Percentiles rank a stretch among this genome's conserved stretches.
These are phyloP conservation scores for Salarias fasciatus DNA, from an alignment of 2,797 vertebrate genomes.

Conservation along the genomic window DNA sequence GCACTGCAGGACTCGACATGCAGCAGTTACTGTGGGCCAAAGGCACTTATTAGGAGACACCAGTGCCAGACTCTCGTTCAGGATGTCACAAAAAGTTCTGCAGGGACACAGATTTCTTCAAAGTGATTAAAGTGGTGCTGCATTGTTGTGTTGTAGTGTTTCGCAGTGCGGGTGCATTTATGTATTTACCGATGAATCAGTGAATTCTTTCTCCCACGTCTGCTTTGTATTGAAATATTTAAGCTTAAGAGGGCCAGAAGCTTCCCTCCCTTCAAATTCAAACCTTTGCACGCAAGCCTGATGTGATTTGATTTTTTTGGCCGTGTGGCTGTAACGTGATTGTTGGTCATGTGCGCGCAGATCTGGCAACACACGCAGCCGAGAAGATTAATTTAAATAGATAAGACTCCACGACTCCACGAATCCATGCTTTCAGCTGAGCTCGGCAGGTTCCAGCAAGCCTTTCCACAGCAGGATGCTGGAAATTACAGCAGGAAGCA, in stretches of 20 bases:
- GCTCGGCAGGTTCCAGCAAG: slow-evolving; percentile 61
- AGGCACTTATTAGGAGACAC: background rate
- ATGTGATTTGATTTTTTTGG: background rate
- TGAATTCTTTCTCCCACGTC: background rate
- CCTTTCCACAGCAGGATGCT: slow-evolving; percentile 20
- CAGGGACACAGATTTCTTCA: too few species aligned
- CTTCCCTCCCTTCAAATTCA: slow-evolving; percentile 25
- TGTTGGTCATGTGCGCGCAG: slow-evolving; percentile 27
- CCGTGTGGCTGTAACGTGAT: slow-evolving; percentile 37
- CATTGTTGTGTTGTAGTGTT: slow-evolving; percentile 14
- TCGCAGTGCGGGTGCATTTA: slow-evolving; percentile 22
- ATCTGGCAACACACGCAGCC: slow-evolving; percentile 32
- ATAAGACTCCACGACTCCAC: slow-evolving; percentile 51
- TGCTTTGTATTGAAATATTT: slow-evolving; percentile 1
- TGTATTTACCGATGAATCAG: background rate
- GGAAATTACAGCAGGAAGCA: slow-evolving; percentile 24
- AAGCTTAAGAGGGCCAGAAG: slow-evolving; percentile 7
- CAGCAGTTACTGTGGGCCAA: too few species aligned
- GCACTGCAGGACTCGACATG: too few species aligned
- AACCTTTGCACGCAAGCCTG: slow-evolving; percentile 28
- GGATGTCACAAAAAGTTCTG: too few species aligned
- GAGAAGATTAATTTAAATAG: slow-evolving; percentile 44
- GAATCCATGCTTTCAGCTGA: slow-evolving; percentile 50
- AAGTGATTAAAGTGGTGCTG: too few species aligned
- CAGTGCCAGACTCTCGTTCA: too few species aligned